These are phyloP conservation scores for Casuarius casuarius DNA, from an alignment of 2,113 vertebrate genomes.

Conservation along the genomic window DNA sequence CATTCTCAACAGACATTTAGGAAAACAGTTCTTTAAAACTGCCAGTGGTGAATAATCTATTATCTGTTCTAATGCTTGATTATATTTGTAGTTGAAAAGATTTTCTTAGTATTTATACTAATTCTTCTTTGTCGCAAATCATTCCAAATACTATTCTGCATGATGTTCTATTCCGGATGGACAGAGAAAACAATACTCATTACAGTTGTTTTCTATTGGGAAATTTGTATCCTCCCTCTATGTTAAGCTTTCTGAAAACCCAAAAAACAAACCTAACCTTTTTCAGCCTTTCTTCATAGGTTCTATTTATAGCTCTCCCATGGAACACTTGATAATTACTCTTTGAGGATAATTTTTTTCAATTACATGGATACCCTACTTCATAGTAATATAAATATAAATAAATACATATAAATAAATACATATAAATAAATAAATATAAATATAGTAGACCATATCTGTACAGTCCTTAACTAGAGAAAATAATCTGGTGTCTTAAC, in stretches of 20 bases:
- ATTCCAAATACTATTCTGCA: background rate
- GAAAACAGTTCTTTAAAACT: background rate
- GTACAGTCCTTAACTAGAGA: background rate
- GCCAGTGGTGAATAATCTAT: background rate
- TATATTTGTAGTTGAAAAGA: background rate
- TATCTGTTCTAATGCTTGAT: background rate
- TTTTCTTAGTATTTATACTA: background rate
- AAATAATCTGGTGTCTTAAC: background rate
- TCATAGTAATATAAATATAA: background rate
- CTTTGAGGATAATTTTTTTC: conserved; percentile 9
- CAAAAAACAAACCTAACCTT: background rate
- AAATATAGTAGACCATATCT: background rate
- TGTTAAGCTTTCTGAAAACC: background rate
- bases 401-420: no score
- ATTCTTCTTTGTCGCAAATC: background rate
- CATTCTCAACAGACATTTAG: background rate
- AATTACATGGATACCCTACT: background rate
- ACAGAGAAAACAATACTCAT: background rate
- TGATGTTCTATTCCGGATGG: background rate
- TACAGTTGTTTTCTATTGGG: background rate
- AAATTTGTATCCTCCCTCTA: background rate
- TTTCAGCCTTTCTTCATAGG: background rate
- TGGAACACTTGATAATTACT: background rate
- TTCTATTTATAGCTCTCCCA: background rate
- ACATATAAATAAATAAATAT: no score